Evolutionary conservation across 2,113 vertebrate genomes (phyloP).

Genomic region (Lampris incognitus): DNA sequence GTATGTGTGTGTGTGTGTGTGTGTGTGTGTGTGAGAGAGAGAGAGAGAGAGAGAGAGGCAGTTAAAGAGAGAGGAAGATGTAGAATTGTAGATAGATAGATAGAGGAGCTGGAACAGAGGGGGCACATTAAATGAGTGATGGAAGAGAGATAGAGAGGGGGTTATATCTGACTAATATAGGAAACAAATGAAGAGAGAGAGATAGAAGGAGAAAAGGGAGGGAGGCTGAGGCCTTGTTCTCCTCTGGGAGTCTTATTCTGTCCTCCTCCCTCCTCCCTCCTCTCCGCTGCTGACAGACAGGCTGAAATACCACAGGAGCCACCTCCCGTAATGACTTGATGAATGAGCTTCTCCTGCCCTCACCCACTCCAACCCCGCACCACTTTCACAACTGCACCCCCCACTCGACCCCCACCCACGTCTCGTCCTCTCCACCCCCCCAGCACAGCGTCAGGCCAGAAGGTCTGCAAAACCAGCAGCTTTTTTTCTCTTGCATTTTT

Average conservation of each 20-base stretch:
- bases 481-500: too few relatives aligned
- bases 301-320: slow-evolving; percentile 81
- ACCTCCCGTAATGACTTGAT: slow-evolving; percentile 84
- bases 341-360: slow-evolving; percentile 79
- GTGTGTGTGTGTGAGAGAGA: slow-evolving; percentile 18
- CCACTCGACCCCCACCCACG: background rate
- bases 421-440: slow-evolving; percentile 22
- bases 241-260: slow-evolving; percentile 66
- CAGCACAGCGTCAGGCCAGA: slow-evolving; percentile 34
- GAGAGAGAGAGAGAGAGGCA: background rate
- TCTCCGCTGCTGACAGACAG: slow-evolving; percentile 60
- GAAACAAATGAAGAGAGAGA: background rate
- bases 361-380: slow-evolving; percentile 9
- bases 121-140: slow-evolving; percentile 74
- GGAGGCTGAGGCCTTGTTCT: slow-evolving; percentile 35
- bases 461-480: background rate
- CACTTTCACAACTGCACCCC: slow-evolving; percentile 32
- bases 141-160: slow-evolving; percentile 68
- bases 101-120: slow-evolving; percentile 66
- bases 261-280: slow-evolving; percentile 38
- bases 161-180: slow-evolving; percentile 34
- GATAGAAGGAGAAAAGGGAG: slow-evolving; percentile 23
- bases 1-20: slow-evolving; percentile 18
- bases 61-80: background rate
- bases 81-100: slow-evolving; percentile 4